Conservation (phyloP, 2,113 vertebrate species). For the Phaethon lepturus region DNA sequence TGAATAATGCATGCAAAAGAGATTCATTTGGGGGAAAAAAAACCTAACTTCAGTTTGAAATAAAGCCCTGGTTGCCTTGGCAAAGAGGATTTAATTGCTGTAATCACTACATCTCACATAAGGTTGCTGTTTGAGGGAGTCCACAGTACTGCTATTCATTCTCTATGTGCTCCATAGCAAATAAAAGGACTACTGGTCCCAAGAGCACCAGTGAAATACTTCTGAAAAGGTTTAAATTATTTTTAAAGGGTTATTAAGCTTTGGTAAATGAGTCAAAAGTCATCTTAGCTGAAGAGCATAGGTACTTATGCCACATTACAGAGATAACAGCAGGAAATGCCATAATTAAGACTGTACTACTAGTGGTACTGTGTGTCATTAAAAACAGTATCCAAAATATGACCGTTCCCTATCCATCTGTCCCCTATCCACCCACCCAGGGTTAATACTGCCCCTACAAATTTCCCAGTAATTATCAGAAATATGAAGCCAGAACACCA, state of each 20-base stretch:
- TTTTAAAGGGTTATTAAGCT: constrained; percentile 61
- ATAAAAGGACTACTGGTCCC: constrained; percentile 37
- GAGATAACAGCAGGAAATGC: constrained; percentile 16
- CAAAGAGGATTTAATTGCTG: constrained; percentile 61
- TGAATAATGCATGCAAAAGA: constrained; percentile 52
- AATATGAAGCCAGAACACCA: neutral
- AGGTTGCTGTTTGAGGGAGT: constrained; percentile 54
- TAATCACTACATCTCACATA: constrained; percentile 54
- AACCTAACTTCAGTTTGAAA: constrained; percentile 31
- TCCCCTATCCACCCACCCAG: neutral
- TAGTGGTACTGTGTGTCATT: neutral
- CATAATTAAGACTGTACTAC: neutral
- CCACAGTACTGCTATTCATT: constrained; percentile 37
- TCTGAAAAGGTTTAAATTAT: constrained; percentile 29
- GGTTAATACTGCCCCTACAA: neutral
- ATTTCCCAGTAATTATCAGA: neutral
- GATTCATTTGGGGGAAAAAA: neutral
- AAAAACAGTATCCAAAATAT: neutral
- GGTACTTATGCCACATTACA: constrained; percentile 12
- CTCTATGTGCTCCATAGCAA: constrained; percentile 21
- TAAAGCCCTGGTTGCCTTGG: constrained; percentile 60
- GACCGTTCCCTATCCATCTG: neutral
- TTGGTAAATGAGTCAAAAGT: constrained; percentile 47
- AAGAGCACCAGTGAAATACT: neutral
- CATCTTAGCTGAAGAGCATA: constrained; percentile 2